Conservation (phyloP, 1,140 invertebrate species). For the Hyles euphorbiae region DNA sequence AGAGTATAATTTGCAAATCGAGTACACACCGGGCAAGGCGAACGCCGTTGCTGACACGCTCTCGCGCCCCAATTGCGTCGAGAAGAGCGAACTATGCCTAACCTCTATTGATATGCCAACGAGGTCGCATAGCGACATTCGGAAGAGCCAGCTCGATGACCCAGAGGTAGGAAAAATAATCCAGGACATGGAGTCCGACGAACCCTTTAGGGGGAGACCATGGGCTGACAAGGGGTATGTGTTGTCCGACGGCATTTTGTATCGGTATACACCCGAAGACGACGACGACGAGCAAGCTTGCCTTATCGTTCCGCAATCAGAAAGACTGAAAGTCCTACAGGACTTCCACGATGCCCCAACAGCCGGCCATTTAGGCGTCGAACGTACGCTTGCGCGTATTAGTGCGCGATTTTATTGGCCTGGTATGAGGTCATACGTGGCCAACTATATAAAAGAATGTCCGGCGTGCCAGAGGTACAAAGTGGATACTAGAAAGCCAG, state of each 20-base stretch:
- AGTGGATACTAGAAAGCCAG: slow-evolving; percentile 31
- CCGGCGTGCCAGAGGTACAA: slow-evolving; percentile 35
- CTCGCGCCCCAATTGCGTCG: slow-evolving; percentile 17
- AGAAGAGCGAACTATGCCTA: slow-evolving; percentile 18
- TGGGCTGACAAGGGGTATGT: slow-evolving; percentile 28
- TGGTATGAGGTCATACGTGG: slow-evolving; percentile 30
- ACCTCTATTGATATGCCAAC: slow-evolving; percentile 22
- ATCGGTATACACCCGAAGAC: slow-evolving; percentile 15
- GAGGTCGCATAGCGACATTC: slow-evolving; percentile 2
- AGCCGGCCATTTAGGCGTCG: slow-evolving; percentile 32
- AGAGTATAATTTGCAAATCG: slow-evolving; percentile 26
- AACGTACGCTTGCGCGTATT: slow-evolving; percentile 28
- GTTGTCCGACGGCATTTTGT: slow-evolving; percentile 28
- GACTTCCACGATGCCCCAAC: slow-evolving; percentile 26
- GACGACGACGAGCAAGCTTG: not conserved
- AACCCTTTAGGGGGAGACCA: slow-evolving; percentile 15
- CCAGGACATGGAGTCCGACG: slow-evolving; percentile 16
- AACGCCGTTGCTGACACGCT: slow-evolving; percentile 45
- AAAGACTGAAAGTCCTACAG: slow-evolving; percentile 15
- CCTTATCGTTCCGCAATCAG: slow-evolving; percentile 9
- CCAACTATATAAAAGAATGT: slow-evolving; percentile 27
- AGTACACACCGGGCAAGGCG: slow-evolving; percentile 34
- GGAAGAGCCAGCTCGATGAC: slow-evolving; percentile 27
- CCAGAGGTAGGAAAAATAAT: slow-evolving; percentile 34
- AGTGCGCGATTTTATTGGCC: slow-evolving; percentile 30